These are phyloP conservation scores for Athalia cordata DNA, from an alignment of 2,888 invertebrate genomes.

Conservation along the genomic window DNA sequence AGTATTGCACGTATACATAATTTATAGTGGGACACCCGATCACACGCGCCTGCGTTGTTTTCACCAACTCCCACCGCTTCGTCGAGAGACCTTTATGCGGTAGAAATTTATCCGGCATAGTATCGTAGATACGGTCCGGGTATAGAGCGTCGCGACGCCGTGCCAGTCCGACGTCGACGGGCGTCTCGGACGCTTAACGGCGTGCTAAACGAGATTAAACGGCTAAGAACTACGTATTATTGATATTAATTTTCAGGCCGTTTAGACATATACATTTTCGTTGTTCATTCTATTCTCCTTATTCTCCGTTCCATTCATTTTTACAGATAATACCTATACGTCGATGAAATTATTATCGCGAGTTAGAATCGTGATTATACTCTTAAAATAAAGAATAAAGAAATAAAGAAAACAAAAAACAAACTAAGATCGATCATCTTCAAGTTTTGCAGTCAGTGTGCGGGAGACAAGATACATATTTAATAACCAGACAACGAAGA, in stretches of 20 bases:
- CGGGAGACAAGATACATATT: too few relatives aligned
- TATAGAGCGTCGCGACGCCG: conserved; percentile 63
- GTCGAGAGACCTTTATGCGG: conserved; percentile 13
- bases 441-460: too few relatives aligned
- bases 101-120: conserved; percentile 36
- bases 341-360: too few relatives aligned
- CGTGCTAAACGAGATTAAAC: background rate
- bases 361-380: too few relatives aligned
- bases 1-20: conserved; percentile 38
- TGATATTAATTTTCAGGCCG: too few relatives aligned
- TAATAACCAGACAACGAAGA: too few relatives aligned
- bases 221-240: background rate
- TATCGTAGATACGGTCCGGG: conserved; percentile 46
- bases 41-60: conserved; percentile 22
- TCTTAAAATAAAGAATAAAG: too few relatives aligned
- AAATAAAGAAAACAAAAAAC: too few relatives aligned
- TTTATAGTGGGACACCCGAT: background rate
- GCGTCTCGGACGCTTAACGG: conserved; percentile 53
- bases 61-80: conserved; percentile 22
- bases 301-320: too few relatives aligned
- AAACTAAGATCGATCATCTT: too few relatives aligned
- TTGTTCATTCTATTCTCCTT: too few relatives aligned
- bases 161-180: conserved; percentile 64
- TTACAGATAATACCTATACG: too few relatives aligned
- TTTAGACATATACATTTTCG: background rate